Percentiles rank a stretch among this genome's conserved stretches.
Conservation (phyloP, 2,113 vertebrate genomes). For the Diadophis punctatus region DNA sequence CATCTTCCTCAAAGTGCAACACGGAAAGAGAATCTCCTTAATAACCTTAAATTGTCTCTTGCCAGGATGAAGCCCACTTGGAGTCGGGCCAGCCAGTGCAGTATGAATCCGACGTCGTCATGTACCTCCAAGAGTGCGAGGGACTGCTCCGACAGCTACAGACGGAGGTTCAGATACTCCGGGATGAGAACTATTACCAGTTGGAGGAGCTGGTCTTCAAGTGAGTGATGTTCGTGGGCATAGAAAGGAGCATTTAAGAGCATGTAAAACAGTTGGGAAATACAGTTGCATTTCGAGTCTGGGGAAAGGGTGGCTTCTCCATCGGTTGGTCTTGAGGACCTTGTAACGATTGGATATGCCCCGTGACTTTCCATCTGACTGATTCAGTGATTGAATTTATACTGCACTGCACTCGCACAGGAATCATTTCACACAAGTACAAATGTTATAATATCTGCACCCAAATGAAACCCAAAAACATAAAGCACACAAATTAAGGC, state of each 20-base stretch:
- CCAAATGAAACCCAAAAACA: neutral
- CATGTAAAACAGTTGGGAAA: neutral
- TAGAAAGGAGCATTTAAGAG: neutral
- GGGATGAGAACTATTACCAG: slow-evolving; percentile 92
- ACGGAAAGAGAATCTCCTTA: neutral
- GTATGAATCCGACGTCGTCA: slow-evolving; percentile 83
- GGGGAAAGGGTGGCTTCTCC: neutral
- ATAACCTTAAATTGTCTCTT: neutral
- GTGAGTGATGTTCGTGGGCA: slow-evolving; percentile 54
- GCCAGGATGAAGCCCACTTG: slow-evolving; percentile 85
- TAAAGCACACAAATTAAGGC: neutral
- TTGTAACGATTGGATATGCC: neutral
- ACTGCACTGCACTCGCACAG: neutral
- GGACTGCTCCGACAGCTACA: slow-evolving; percentile 83
- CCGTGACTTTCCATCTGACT: neutral
- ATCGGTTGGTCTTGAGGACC: neutral
- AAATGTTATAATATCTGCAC: neutral
- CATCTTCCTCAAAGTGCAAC: neutral
- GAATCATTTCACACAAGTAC: neutral
- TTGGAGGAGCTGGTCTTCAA: slow-evolving; percentile 95
- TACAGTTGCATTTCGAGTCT: neutral
- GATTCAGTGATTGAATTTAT: neutral
- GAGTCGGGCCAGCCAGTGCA: slow-evolving; percentile 85
- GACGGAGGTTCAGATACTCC: slow-evolving; percentile 87
- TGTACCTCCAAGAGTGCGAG: slow-evolving; percentile 92